These are phyloP conservation scores for Amphipoea lucens DNA, from an alignment of 2,888 invertebrate species.

Conservation along the genomic window DNA sequence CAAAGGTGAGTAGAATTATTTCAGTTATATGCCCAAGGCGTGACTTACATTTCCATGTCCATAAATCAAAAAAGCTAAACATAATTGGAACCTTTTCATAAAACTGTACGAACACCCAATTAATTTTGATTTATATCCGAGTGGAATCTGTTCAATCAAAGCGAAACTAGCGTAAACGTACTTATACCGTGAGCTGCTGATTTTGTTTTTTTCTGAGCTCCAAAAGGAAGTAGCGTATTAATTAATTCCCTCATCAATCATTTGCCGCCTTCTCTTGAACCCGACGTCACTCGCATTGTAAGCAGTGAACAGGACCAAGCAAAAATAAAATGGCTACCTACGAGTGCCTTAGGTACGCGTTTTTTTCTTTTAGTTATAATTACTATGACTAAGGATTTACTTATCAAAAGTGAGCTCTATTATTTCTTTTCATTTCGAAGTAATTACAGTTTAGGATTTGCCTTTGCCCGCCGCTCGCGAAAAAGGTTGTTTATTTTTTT, in stretches of 20 bases:
- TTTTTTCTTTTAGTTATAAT: slow-evolving; percentile 55
- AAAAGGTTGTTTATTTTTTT: slow-evolving; percentile 57
- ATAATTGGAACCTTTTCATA: slow-evolving; percentile 28
- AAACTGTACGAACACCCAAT: slow-evolving; percentile 48
- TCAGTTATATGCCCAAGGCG: not conserved
- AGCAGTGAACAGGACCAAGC: slow-evolving; percentile 74
- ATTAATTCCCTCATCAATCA: slow-evolving; percentile 87
- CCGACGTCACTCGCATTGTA: slow-evolving; percentile 84
- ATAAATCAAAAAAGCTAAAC: slow-evolving; percentile 34
- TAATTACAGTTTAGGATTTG: slow-evolving; percentile 55
- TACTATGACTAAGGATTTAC: slow-evolving; percentile 54
- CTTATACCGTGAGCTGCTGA: slow-evolving; percentile 73
- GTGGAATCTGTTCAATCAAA: slow-evolving; percentile 67
- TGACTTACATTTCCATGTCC: slow-evolving; percentile 28
- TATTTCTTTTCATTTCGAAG: slow-evolving; percentile 56
- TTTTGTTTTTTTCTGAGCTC: slow-evolving; percentile 80
- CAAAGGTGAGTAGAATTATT: not conserved
- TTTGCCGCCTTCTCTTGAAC: slow-evolving; percentile 79
- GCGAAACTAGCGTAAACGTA: slow-evolving; percentile 72
- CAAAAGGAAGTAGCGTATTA: slow-evolving; percentile 85
- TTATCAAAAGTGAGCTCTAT: slow-evolving; percentile 46
- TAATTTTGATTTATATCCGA: slow-evolving; percentile 59
- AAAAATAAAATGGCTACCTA: slow-evolving; percentile 71
- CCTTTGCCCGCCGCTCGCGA: slow-evolving; percentile 42
- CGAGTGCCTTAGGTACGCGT: slow-evolving; percentile 43